phyloP scores from a whole-genome alignment of 2,113 vertebrate species.

The Varanus komodoensis region DNA sequence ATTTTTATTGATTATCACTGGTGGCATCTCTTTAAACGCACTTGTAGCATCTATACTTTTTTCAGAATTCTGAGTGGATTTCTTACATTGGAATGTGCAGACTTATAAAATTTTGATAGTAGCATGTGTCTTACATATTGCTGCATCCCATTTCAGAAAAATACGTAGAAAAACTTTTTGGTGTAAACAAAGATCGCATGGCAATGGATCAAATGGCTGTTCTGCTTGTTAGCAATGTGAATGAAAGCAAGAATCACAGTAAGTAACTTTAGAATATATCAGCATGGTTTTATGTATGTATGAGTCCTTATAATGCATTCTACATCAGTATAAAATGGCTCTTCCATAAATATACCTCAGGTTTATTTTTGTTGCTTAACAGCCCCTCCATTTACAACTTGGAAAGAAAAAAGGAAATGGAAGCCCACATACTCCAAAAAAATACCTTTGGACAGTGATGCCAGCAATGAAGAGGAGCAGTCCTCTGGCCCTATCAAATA shows the following conservation, averaged over 20 bases:
- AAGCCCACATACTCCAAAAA: constrained; percentile 83
- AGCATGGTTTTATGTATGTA: neutral
- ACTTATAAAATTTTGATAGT: neutral
- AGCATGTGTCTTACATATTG: neutral
- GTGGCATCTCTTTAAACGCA: neutral
- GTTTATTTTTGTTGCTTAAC: constrained; percentile 12
- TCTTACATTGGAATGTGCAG: neutral
- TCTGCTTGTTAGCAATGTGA: constrained; percentile 95
- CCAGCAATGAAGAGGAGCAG: constrained; percentile 79
- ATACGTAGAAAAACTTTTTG: constrained; percentile 95
- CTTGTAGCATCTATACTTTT: neutral
- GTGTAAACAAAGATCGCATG: constrained; percentile 92
- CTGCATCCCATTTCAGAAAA: constrained; percentile 82
- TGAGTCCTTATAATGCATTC: neutral
- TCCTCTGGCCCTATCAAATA: constrained; percentile 74
- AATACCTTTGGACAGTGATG: constrained; percentile 71
- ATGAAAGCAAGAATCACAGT: constrained; percentile 94
- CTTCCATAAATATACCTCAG: neutral
- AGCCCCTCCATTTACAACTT: constrained; percentile 96
- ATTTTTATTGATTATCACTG: neutral
- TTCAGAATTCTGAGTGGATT: neutral
- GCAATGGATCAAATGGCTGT: constrained; percentile 96
- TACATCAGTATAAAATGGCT: neutral
- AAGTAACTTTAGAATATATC: constrained; percentile 65
- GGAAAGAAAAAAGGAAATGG: constrained; percentile 90